Evolutionary conservation across 2,888 invertebrate genomes (phyloP).

Genomic region (Andrena trimmerana): DNA sequence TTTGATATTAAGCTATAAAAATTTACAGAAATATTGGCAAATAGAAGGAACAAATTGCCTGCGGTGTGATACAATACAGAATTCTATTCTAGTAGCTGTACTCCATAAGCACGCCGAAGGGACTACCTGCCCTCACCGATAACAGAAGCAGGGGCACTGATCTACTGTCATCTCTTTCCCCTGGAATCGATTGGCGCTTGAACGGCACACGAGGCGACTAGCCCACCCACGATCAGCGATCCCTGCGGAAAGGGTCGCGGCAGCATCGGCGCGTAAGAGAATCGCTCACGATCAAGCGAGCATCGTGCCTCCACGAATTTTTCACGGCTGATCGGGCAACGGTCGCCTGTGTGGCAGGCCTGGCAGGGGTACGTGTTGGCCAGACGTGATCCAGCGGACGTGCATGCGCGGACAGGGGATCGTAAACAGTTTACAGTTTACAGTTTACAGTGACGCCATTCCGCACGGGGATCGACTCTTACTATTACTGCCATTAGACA

Average conservation of each 20-base stretch:
- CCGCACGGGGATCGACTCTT: slow-evolving; percentile 11
- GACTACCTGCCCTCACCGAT: no score
- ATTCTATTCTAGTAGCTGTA: no score
- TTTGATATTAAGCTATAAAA: no score
- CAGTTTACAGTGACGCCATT: slow-evolving; percentile 37
- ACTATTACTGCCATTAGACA: not conserved
- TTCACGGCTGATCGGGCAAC: slow-evolving; percentile 63
- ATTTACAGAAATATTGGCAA: no score
- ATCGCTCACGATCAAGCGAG: slow-evolving; percentile 73
- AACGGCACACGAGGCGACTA: slow-evolving; percentile 30
- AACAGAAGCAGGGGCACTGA: no score
- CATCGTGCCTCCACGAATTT: slow-evolving; percentile 72
- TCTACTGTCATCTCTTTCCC: no score
- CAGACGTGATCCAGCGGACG: not conserved
- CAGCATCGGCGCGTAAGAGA: slow-evolving; percentile 68
- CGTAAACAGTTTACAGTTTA: slow-evolving; percentile 31
- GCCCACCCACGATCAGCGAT: slow-evolving; percentile 61
- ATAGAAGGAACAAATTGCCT: no score
- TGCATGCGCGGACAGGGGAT: not conserved
- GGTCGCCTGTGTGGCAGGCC: slow-evolving; percentile 28
- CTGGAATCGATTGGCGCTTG: no score
- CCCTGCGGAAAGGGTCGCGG: slow-evolving; percentile 52
- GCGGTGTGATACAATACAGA: no score
- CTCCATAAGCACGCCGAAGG: no score
- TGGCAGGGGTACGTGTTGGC: slow-evolving; percentile 27